Conservation (phyloP, 2,797 vertebrate genomes). For the Eulemur coronatus region DNA sequence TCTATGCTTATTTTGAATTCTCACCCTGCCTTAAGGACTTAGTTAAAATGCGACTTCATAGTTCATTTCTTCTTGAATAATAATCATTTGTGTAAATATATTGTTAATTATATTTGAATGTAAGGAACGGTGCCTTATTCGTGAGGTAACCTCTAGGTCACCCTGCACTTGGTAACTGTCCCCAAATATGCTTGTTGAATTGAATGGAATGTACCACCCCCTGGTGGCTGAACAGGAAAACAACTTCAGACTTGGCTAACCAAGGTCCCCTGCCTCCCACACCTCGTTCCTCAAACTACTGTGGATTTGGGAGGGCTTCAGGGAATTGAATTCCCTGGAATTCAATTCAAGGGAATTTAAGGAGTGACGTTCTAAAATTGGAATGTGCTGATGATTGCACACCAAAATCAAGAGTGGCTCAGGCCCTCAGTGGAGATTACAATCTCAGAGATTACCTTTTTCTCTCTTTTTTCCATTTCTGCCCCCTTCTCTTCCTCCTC, state of each 20-base stretch:
- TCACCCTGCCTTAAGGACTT: neutral
- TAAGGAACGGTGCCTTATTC: neutral
- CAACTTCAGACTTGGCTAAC: neutral
- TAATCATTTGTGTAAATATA: neutral
- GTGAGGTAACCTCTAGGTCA: neutral
- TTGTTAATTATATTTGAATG: neutral
- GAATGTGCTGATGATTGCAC: neutral
- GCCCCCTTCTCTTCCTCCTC: neutral
- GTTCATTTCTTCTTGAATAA: neutral
- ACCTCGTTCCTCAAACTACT: neutral
- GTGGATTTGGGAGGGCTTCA: neutral
- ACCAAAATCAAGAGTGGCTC: neutral
- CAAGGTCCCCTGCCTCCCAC: too few species aligned
- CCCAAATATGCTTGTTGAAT: neutral
- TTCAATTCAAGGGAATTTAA: neutral
- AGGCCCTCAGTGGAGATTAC: neutral
- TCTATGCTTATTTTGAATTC: neutral
- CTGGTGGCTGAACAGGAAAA: slow-evolving; percentile 56
- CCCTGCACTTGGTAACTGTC: neutral
- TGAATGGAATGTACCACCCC: slow-evolving; percentile 50
- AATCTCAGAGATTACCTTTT: neutral
- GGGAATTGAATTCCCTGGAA: too few species aligned
- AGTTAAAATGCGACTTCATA: neutral
- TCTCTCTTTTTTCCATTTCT: neutral
- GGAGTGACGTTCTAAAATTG: neutral